phyloP scores from a whole-genome alignment of 92 coral and sea anemone genomes.

The Montipora capitata region DNA sequence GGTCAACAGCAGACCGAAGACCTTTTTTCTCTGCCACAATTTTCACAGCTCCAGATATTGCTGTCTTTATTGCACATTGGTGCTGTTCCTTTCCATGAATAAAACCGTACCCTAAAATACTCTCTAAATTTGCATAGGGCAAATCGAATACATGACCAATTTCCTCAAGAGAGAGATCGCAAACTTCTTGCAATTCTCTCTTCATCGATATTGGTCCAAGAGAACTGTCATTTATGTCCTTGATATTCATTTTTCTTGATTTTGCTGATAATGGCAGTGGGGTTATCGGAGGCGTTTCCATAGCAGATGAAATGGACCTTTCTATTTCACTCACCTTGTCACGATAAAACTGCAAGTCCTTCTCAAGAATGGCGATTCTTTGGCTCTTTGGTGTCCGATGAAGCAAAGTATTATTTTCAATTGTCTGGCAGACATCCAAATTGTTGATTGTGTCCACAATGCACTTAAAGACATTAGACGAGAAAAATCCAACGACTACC shows the following conservation, averaged over 20 bases:
- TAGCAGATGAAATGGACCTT: background rate
- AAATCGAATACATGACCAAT: background rate
- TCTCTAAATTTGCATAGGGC: slow-evolving; percentile 19
- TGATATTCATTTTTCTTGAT: too few relatives aligned
- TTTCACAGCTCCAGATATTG: slow-evolving; percentile 18
- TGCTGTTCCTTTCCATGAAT: slow-evolving; percentile 20
- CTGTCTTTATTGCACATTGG: slow-evolving; percentile 1
- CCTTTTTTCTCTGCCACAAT: slow-evolving; percentile 36
- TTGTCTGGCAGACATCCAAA: slow-evolving; percentile 2
- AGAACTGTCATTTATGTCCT: background rate
- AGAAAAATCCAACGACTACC: slow-evolving; percentile 11
- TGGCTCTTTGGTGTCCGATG: slow-evolving; percentile 23
- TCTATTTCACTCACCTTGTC: slow-evolving; percentile 19
- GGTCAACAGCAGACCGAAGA: slow-evolving; percentile 18
- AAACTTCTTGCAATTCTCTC: background rate
- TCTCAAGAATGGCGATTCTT: slow-evolving; percentile 21
- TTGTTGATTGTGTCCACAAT: slow-evolving; percentile 20
- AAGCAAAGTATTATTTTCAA: background rate
- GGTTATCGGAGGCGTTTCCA: slow-evolving; percentile 49
- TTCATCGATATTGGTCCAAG: slow-evolving; percentile 27
- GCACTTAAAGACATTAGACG: background rate
- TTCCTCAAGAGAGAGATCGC: slow-evolving; percentile 10
- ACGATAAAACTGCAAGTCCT: background rate
- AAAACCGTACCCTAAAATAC: slow-evolving; percentile 33
- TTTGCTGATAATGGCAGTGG: background rate